Base-by-base conservation (phyloP, 1,140 invertebrate genomes). In the Danaus plexippus region DNA sequence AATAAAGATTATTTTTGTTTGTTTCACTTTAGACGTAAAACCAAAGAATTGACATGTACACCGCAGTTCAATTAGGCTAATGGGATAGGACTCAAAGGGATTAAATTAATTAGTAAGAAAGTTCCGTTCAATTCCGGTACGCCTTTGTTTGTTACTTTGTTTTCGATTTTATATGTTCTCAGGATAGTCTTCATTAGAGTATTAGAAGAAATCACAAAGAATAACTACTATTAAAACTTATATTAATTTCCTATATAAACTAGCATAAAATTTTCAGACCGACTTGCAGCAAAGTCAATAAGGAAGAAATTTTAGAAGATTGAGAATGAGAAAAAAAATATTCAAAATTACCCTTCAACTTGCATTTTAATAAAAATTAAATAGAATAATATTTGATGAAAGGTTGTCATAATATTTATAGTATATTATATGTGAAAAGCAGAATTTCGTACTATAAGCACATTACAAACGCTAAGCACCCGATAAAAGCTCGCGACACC, bases 101-200 rank as follows among this genome's bases (percentile, higher is more conserved):
- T 85, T 82, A 82, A 82, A 85, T 85, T 84, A 86, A 85, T 85
- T 85, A 85, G 82, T 81, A 84, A 85, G 79, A 83, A 86, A 83
- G 76, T 86, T 86, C 76, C 70, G 69, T 73, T 84, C 74, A 70
- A 69, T 78, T 81, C 76, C 69, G 73, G 69, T 62, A 69, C 70
- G 63, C 73, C 80, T 80, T 78, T 83, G 77, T 85, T 83, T 82
- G 75, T 73, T 54, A 61, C 59, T 54, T 54, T 71, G 67, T 77
- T 75, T 83, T 75, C 63, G 67, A 77, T 77, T 83, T 80, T 81
- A 61, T 47, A 32, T 32, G 22, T 6, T 32, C 7, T 32, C 4
- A 32, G 22, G 7, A 32, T 7, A 8, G 22, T 32, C 22, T 32
- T 6, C 22, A 32, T 32, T 6, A 32, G 7, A 32, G 22, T 32